phyloP scores from a whole-genome alignment of 2,888 invertebrate genomes.

The Cerastis rubricosa region DNA sequence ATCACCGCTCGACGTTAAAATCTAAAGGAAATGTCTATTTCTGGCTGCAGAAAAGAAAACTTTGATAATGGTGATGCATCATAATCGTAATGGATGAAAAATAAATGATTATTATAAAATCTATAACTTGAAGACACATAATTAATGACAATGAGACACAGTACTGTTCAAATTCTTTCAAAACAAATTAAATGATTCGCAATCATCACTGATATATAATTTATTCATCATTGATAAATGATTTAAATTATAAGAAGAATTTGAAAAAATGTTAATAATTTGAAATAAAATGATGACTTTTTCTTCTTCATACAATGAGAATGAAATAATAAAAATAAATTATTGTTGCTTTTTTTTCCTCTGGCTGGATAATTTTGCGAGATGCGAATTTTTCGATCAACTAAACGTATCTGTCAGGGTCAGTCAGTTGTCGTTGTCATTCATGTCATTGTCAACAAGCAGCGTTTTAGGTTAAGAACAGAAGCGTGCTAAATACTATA shows the following conservation, averaged over 20 bases:
- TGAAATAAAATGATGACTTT: neutral
- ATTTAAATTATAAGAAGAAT: too few species aligned
- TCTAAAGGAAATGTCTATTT: conserved; percentile 6
- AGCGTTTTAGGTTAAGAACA: conserved; percentile 27
- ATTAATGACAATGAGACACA: neutral
- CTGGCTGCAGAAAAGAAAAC: conserved; percentile 1
- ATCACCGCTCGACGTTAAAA: conserved; percentile 7
- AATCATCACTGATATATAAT: too few species aligned
- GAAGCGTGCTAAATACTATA: conserved; percentile 14
- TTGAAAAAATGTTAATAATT: too few species aligned
- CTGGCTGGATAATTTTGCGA: neutral
- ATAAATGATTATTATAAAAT: neutral
- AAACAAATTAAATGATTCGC: neutral
- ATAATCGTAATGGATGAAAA: neutral
- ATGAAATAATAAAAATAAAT: neutral
- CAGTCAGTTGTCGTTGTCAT: conserved; percentile 2
- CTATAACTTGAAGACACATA: neutral
- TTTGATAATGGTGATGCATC: neutral
- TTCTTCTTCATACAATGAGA: too few species aligned
- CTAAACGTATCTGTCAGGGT: conserved; percentile 21
- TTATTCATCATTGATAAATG: too few species aligned
- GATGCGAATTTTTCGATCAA: neutral
- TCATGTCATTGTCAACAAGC: conserved; percentile 10
- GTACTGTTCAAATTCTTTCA: neutral
- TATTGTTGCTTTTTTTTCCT: neutral